Base-by-base conservation (phyloP, 2,113 vertebrate genomes). In the Lamprologus ornatipinnis region DNA sequence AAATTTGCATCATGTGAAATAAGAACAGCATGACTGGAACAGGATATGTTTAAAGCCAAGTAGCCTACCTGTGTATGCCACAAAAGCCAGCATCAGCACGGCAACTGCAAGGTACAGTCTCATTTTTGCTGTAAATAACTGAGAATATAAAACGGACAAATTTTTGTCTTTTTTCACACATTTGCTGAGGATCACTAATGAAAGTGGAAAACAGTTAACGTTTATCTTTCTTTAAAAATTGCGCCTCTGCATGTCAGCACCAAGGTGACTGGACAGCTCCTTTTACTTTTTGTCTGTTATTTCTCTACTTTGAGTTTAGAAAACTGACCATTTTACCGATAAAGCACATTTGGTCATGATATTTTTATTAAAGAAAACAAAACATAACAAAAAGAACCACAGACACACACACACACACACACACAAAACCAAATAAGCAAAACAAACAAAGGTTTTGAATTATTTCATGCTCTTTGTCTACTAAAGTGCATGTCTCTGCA, bases 21-120 rank as follows among this genome's bases (percentile, higher is more conserved):
- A 79, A 60, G 10, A 60, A 51, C 58, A 23, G 33, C 9, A 7
- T 4, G 35, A 23, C 4, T 35, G 12, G 11, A 21, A 15, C 26
- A 40, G 4, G 15, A 28, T 3, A 15, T 6, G 9, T n/a, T 13
- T 47, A 6, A 21, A 4, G 7, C 3, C 6, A 28, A 3, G 10
- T 10, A 31, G 47, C 93, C 49, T 70, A 97, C 97, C 96, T 88
- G 96, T 85, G 84, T 94, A 93, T 26, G 95, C 95, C 9, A 95
- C 90, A 15, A 97, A 87, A 45, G 95, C 96, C 90, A 97, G 85
- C 89, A 97, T 60, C 82, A 97, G 63, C 87, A 97, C 92, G 3
- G 96, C 95, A 33, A 96, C 57, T 15, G 96, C 95, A 1, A 97
- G 85, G 60, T 89, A 94, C 51, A 96, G 89, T 92, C 86, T 96